Evolutionary conservation across 2,797 vertebrate genomes (phyloP).

Genomic region (Chaetophractus vellerosus): DNA sequence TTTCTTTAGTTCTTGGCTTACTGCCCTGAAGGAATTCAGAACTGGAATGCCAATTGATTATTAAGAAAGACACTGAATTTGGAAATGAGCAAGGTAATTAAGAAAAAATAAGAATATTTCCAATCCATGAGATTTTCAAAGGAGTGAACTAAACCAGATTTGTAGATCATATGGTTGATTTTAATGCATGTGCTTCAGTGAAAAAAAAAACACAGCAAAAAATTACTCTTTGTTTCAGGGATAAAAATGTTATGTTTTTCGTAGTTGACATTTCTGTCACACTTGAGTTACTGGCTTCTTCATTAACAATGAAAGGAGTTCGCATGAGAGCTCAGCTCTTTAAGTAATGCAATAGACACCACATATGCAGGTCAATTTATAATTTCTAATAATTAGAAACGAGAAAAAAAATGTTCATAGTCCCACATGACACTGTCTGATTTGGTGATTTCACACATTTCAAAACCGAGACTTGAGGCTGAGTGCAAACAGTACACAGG

Average conservation of each 20-base stretch:
- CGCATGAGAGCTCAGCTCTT: conserved; percentile 3
- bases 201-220: conserved; percentile 74
- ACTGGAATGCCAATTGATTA: conserved; percentile 81
- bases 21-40: conserved; percentile 74
- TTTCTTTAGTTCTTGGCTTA: conserved; percentile 77
- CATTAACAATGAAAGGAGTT: conserved; percentile 47
- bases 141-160: conserved; percentile 82
- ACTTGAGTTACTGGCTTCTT: conserved; percentile 76
- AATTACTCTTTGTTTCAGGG: conserved; percentile 80
- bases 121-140: conserved; percentile 77
- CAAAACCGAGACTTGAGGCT: conserved; percentile 76
- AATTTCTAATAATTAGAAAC: conserved; percentile 82
- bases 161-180: conserved; percentile 72
- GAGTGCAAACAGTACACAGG: conserved; percentile 54
- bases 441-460: conserved; percentile 77
- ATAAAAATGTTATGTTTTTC: conserved; percentile 81
- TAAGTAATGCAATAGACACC: conserved; percentile 66
- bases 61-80: conserved; percentile 80
- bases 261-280: conserved; percentile 76
- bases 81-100: conserved; percentile 77
- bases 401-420: conserved; percentile 65
- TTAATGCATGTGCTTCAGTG: conserved; percentile 40
- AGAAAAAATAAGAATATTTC: conserved; percentile 74
- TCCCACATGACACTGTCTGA: conserved; percentile 68
- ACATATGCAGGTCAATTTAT: conserved; percentile 55